phyloP scores from a whole-genome alignment of 2,113 vertebrate genomes.

The Equus przewalskii region DNA sequence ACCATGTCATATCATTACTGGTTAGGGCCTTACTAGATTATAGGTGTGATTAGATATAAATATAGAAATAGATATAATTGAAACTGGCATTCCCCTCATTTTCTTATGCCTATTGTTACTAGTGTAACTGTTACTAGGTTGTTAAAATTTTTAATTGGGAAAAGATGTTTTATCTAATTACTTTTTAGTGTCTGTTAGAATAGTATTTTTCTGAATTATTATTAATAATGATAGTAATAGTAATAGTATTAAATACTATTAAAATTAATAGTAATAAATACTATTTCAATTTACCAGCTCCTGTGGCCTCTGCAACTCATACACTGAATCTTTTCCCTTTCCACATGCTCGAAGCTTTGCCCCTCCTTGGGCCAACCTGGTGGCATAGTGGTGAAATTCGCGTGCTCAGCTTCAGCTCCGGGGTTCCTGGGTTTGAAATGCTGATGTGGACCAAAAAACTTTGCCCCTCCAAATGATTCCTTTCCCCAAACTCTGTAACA shows the following conservation, averaged over 20 bases:
- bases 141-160: neutral
- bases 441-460: neutral
- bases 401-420: no score
- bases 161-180: neutral
- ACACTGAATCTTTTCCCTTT: neutral
- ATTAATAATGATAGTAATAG: neutral
- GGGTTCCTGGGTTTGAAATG: no score
- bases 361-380: neutral
- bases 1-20: neutral
- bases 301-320: neutral
- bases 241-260: neutral
- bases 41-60: neutral
- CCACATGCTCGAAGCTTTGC: neutral
- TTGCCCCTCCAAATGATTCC: neutral
- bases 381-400: no score
- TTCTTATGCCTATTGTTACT: neutral
- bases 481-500: neutral
- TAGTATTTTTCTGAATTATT: neutral
- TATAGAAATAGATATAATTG: neutral
- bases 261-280: neutral
- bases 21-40: neutral
- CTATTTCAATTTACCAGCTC: neutral
- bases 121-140: neutral
- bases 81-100: neutral
- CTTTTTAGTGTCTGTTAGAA: conserved; percentile 30